Conservation (phyloP, 2,797 vertebrate species). For the Jordanella pulchra region DNA sequence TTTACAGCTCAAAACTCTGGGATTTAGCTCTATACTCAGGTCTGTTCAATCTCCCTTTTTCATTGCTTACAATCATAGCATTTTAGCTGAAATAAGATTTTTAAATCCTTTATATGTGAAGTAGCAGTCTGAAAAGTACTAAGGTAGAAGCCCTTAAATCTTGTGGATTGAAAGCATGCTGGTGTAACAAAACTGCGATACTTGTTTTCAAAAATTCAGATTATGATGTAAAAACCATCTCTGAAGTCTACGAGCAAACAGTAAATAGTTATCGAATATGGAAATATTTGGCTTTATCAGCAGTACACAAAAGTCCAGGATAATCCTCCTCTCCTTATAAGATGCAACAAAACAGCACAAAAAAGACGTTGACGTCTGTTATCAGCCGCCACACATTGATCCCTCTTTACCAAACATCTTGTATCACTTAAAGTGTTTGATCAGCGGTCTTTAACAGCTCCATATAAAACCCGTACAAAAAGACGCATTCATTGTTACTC, state of each 20-base stretch:
- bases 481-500: slow-evolving; percentile 13
- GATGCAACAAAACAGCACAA: slow-evolving; percentile 1
- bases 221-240: no score
- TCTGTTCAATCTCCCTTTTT: no score
- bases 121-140: no score
- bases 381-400: slow-evolving; percentile 32
- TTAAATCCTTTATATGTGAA: no score
- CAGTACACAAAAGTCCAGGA: not conserved
- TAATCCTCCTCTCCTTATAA: not conserved
- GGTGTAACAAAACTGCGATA: no score
- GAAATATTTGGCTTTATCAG: slow-evolving; percentile 1
- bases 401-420: slow-evolving; percentile 35
- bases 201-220: no score
- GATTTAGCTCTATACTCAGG: no score
- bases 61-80: no score
- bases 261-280: not conserved
- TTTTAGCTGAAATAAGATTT: no score
- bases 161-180: no score
- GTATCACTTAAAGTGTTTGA: slow-evolving; percentile 43
- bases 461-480: slow-evolving; percentile 6
- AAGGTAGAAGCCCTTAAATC: no score
- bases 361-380: slow-evolving; percentile 2
- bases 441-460: slow-evolving; percentile 20
- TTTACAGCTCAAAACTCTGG: no score
- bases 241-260: not conserved